phyloP scores from a whole-genome alignment of 2,797 vertebrate genomes.

The Lateolabrax maculatus region DNA sequence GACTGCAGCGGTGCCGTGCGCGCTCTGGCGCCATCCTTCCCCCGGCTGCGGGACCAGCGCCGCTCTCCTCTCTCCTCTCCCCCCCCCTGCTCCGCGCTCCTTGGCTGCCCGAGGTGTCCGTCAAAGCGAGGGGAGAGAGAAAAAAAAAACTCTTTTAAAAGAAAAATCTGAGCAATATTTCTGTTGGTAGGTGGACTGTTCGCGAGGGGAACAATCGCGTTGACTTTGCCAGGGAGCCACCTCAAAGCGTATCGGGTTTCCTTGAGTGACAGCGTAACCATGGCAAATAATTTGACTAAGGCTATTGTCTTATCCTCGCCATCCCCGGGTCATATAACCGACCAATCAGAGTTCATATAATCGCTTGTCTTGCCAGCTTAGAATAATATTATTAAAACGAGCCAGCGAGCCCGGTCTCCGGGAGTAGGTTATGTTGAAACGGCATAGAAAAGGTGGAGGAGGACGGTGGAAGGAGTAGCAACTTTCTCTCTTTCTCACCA shows the following conservation, averaged over 20 bases:
- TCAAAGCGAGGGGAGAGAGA: slow-evolving; percentile 74
- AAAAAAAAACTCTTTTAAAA: slow-evolving; percentile 73
- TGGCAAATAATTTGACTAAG: slow-evolving; percentile 99
- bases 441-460: slow-evolving; percentile 83
- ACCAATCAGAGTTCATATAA: slow-evolving; percentile 99
- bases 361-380: slow-evolving; percentile 97
- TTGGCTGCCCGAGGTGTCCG: slow-evolving; percentile 84
- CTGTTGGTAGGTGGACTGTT: slow-evolving; percentile 87
- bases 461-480: slow-evolving; percentile 79
- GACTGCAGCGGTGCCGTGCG: slow-evolving; percentile 48
- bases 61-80: slow-evolving; percentile 33
- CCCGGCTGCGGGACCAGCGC: slow-evolving; percentile 67
- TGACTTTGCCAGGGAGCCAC: slow-evolving; percentile 92
- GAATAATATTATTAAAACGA: slow-evolving; percentile 99
- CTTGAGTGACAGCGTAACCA: slow-evolving; percentile 99
- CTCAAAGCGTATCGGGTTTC: slow-evolving; percentile 96
- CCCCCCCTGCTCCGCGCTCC: slow-evolving; percentile 66
- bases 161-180: slow-evolving; percentile 85
- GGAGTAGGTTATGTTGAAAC: slow-evolving; percentile 88
- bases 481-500: slow-evolving; percentile 77
- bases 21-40: slow-evolving; percentile 84
- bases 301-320: slow-evolving; percentile 99
- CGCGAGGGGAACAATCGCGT: slow-evolving; percentile 91
- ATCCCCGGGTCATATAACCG: slow-evolving; percentile 98
- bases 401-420: slow-evolving; percentile 83